phyloP scores from a whole-genome alignment of 2,113 vertebrate genomes.

The Emydura subglobosa region DNA sequence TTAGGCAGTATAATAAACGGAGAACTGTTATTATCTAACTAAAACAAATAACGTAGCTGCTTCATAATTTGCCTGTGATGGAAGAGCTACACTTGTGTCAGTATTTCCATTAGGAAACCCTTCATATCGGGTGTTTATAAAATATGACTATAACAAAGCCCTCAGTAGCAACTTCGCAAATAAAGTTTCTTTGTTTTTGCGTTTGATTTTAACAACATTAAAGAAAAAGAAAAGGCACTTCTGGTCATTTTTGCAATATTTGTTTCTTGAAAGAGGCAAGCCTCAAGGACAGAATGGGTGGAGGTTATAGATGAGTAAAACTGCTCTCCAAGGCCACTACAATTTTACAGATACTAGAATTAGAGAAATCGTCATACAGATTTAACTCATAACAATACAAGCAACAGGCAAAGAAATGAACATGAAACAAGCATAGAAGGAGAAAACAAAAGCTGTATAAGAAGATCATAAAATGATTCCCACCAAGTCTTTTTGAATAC shows the following conservation, averaged over 20 bases:
- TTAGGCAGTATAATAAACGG: background rate
- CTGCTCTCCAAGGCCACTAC: background rate
- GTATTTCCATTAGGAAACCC: background rate
- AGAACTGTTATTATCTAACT: background rate
- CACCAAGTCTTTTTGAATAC: background rate
- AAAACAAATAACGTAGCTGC: background rate
- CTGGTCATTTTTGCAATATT: background rate
- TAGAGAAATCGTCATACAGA: fast-evolving
- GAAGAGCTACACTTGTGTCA: background rate
- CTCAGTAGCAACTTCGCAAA: background rate
- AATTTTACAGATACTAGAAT: background rate
- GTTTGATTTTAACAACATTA: background rate
- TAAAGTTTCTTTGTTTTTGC: background rate
- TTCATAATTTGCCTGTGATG: background rate
- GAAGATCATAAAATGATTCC: background rate
- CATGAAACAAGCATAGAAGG: background rate
- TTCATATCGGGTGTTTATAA: background rate
- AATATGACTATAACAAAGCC: background rate
- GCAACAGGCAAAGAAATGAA: background rate
- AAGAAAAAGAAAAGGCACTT: background rate
- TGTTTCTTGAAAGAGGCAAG: background rate
- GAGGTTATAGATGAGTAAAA: background rate
- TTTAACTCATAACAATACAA: background rate
- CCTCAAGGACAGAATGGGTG: background rate
- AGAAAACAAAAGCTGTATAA: background rate